phyloP scores from a whole-genome alignment of 2,888 invertebrate genomes.

The Strigamia crassipes region DNA sequence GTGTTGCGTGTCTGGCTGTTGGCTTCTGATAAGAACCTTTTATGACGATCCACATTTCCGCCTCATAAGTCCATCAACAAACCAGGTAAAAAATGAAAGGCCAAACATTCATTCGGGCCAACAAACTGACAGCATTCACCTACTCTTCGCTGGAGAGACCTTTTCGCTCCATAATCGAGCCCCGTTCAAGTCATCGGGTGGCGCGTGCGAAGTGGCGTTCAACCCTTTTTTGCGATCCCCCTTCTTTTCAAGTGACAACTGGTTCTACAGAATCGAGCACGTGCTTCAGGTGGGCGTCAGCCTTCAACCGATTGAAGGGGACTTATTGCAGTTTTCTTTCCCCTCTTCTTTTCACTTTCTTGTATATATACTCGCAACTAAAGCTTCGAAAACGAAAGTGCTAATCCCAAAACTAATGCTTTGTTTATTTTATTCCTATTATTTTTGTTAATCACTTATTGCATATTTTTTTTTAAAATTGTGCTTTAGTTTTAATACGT shows the following conservation, averaged over 20 bases:
- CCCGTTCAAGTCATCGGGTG: slow-evolving; percentile 13
- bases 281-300: slow-evolving; percentile 21
- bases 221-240: slow-evolving; percentile 10
- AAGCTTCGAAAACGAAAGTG: too few relatives aligned
- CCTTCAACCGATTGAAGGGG: neutral
- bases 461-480: too few relatives aligned
- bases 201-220: slow-evolving; percentile 16
- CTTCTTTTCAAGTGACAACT: slow-evolving; percentile 21
- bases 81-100: slow-evolving; percentile 10
- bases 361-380: neutral
- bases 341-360: neutral
- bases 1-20: neutral
- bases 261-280: slow-evolving; percentile 17
- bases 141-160: slow-evolving; percentile 3
- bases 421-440: too few relatives aligned
- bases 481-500: too few relatives aligned
- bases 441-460: too few relatives aligned
- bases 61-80: slow-evolving; percentile 3
- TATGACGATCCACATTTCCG: slow-evolving; percentile 11
- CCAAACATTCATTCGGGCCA: neutral
- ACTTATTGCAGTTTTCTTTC: neutral
- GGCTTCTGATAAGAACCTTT: neutral
- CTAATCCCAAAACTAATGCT: too few relatives aligned
- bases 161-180: slow-evolving; percentile 5
- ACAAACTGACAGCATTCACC: neutral